A percentile compares a stretch with the other conserved stretches of the same genome.
Conservation (phyloP, 2,888 invertebrate species). For the Microplitis deprimator region DNA sequence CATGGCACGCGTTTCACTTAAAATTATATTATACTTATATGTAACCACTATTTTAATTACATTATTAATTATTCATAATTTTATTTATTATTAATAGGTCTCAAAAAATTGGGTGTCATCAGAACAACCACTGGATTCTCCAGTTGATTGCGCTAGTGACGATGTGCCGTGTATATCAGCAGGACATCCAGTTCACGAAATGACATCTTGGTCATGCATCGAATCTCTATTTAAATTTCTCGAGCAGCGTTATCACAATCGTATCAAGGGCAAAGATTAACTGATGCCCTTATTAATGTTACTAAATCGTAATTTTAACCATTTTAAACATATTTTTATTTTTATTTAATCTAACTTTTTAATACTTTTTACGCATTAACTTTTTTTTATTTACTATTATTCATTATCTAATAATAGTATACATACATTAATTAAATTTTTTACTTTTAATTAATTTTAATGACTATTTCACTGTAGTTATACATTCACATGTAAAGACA, state of each 20-base stretch:
- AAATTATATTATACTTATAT: background rate
- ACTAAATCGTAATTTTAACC: background rate
- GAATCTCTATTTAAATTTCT: constrained; percentile 79
- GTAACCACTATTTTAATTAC: background rate
- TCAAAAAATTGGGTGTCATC: constrained; percentile 79
- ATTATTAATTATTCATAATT: background rate
- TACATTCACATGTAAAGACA: too few species aligned
- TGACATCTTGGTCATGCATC: constrained; percentile 79
- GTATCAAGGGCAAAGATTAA: constrained; percentile 43
- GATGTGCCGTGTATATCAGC: constrained; percentile 77
- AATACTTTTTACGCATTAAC: background rate
- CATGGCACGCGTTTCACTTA: background rate
- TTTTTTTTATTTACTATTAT: background rate
- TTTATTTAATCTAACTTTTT: background rate
- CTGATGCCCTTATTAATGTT: background rate
- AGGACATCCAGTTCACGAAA: constrained; percentile 79
- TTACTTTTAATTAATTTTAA: too few species aligned
- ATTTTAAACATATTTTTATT: background rate
- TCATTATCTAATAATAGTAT: background rate
- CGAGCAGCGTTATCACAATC: constrained; percentile 63
- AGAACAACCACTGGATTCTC: constrained; percentile 73
- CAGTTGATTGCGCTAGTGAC: constrained; percentile 71
- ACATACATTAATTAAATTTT: background rate
- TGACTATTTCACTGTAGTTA: too few species aligned
- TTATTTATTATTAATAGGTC: constrained; percentile 66